Base-by-base conservation (phyloP, 2,797 vertebrate species). In the Poliocrania exsul region DNA sequence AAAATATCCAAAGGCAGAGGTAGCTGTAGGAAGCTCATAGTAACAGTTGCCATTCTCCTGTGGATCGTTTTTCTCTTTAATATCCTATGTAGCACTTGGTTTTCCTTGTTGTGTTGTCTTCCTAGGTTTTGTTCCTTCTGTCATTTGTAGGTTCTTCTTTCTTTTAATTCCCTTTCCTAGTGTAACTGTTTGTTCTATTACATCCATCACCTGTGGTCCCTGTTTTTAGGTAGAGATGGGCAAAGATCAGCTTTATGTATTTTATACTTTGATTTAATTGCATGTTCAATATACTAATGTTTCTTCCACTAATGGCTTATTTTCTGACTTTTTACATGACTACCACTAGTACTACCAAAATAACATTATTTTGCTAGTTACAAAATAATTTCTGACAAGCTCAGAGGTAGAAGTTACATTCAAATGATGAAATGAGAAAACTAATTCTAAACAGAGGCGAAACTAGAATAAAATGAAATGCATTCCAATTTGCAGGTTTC, bases 1-100 rank as follows among this genome's bases (percentile, higher is more conserved):
- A 98, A 98, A 98, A 98, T 98, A 98, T 99, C 98, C 98, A 94
- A 97, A 97, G 98, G 98, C 98, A 98, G 97, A 97, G 97, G 96
- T 98, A 97, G 94, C 97, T 97, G 92, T 97, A 98, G 98, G 97
- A 98, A 97, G 97, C 95, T 95, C 97, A 90, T 90, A 96, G 97
- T 98, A 97, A 97, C 97, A 97, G 95, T 97, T 98, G 97, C 97
- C 95, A 97, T 97, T 98, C 98, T 97, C 97, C 97, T 92, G 97
- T 85, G 79, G 97, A 98, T 98, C 97, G 96, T 98, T 98, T 98
- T 97, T 97, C 96, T 92, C 95, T 98, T 98, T 98, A 98, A 98
- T 98, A 98, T 98, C 98, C 97, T 97, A 44, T 92, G 95, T 98
- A 98, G 95, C 54, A 24, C 92, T 96, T 86, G 84, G 79, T 82